These are phyloP conservation scores for Cardiocondyla obscurior DNA, from an alignment of 1,140 invertebrate genomes.

Conservation along the genomic window DNA sequence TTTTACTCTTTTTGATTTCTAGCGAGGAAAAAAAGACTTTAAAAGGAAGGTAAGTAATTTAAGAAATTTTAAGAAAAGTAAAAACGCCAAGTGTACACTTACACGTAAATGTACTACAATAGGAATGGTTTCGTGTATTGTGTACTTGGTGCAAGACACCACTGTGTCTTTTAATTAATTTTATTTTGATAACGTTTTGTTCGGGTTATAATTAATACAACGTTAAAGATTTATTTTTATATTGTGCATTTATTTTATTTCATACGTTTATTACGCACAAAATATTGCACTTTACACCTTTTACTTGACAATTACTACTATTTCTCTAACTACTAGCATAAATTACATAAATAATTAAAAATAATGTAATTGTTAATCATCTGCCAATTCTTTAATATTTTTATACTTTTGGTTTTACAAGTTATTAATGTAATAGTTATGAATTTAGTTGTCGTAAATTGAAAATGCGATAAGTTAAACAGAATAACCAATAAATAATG, in stretches of 20 bases:
- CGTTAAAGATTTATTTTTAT: constrained; percentile 16
- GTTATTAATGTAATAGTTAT: background rate
- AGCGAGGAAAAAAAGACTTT: too few species aligned
- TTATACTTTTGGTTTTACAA: background rate
- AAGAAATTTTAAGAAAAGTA: too few species aligned
- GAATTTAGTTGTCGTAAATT: background rate
- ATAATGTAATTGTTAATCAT: background rate
- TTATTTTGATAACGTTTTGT: too few species aligned
- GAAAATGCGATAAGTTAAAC: too few species aligned
- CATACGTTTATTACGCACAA: constrained; percentile 28
- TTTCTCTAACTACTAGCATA: background rate
- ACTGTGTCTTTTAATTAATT: too few species aligned
- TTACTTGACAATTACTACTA: background rate
- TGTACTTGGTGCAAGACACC: too few species aligned
- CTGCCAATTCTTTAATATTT: background rate
- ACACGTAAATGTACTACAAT: too few species aligned
- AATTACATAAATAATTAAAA: background rate
- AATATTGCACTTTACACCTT: constrained; percentile 27
- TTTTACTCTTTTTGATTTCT: background rate
- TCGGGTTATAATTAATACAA: background rate
- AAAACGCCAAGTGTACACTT: too few species aligned
- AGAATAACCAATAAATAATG: too few species aligned
- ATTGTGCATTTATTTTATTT: constrained; percentile 47
- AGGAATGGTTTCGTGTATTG: too few species aligned
- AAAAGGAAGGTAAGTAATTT: too few species aligned